These are phyloP conservation scores for Epinotia bilunana DNA, from an alignment of 2,888 invertebrate species.

Conservation along the genomic window DNA sequence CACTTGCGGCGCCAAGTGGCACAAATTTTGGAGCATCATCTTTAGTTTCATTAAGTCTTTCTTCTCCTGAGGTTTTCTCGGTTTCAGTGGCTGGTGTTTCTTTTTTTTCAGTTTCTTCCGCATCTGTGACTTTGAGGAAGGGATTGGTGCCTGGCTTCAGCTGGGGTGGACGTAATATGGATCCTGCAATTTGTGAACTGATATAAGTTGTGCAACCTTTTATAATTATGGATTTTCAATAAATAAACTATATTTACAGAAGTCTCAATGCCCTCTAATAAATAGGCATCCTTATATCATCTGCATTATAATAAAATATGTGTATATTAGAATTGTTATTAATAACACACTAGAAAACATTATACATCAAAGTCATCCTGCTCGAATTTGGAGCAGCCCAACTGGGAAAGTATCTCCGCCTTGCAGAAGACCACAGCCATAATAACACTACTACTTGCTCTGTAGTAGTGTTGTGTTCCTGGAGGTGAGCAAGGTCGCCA, in stretches of 20 bases:
- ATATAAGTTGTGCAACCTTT: background rate
- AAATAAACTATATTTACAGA: background rate
- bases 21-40: slow-evolving; percentile 79
- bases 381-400: no score
- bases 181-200: slow-evolving; percentile 59
- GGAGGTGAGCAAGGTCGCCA: no score
- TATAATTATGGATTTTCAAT: background rate
- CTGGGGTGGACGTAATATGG: slow-evolving; percentile 76
- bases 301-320: no score
- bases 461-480: no score
- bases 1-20: slow-evolving; percentile 72
- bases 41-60: slow-evolving; percentile 64
- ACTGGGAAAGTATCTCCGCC: no score
- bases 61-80: slow-evolving; percentile 59
- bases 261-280: background rate
- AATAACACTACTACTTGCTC: no score
- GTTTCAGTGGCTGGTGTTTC: slow-evolving; percentile 50
- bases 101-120: slow-evolving; percentile 51
- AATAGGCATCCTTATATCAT: no score
- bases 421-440: no score
- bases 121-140: slow-evolving; percentile 64
- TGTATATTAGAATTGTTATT: no score
- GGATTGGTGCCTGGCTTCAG: slow-evolving; percentile 73
- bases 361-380: no score
- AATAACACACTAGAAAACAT: no score